These are phyloP conservation scores for Tortricodes alternella DNA, from an alignment of 2,888 invertebrate genomes.

Conservation along the genomic window DNA sequence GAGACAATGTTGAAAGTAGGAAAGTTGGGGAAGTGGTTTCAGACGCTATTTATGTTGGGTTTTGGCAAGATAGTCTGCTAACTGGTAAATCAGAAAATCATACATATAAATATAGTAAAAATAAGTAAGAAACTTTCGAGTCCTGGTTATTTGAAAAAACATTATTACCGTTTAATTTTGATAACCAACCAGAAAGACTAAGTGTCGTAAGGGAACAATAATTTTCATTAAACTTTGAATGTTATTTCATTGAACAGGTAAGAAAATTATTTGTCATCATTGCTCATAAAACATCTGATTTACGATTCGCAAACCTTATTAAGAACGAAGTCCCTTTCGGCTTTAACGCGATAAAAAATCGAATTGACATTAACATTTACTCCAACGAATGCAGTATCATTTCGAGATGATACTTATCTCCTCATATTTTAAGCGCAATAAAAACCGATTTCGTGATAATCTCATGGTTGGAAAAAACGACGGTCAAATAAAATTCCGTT, in stretches of 20 bases:
- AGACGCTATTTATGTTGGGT: background rate
- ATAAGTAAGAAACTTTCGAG: no score
- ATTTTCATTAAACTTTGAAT: conserved; percentile 20
- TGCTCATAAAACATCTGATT: conserved; percentile 67
- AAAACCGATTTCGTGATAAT: background rate
- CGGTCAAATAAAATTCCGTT: background rate
- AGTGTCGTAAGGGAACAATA: background rate
- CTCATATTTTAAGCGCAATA: conserved; percentile 43
- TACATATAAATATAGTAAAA: no score
- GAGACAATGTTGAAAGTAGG: background rate
- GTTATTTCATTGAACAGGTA: conserved; percentile 41
- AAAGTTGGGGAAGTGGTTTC: conserved; percentile 4
- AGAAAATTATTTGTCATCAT: conserved; percentile 65
- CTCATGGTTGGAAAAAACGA: background rate
- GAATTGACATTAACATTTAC: conserved; percentile 62
- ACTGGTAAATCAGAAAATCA: no score
- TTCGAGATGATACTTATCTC: conserved; percentile 50
- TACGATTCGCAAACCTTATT: conserved; percentile 60
- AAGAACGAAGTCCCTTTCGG: conserved; percentile 60
- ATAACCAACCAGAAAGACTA: background rate
- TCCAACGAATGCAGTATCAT: conserved; percentile 51
- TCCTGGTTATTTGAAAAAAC: no score
- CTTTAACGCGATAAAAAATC: conserved; percentile 66
- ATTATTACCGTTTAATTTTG: no score
- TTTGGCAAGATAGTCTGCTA: background rate